Percentiles rank a stretch among this genome's conserved stretches.
Conservation (phyloP, 2,797 vertebrate species). For the Coccyzus lansbergi region DNA sequence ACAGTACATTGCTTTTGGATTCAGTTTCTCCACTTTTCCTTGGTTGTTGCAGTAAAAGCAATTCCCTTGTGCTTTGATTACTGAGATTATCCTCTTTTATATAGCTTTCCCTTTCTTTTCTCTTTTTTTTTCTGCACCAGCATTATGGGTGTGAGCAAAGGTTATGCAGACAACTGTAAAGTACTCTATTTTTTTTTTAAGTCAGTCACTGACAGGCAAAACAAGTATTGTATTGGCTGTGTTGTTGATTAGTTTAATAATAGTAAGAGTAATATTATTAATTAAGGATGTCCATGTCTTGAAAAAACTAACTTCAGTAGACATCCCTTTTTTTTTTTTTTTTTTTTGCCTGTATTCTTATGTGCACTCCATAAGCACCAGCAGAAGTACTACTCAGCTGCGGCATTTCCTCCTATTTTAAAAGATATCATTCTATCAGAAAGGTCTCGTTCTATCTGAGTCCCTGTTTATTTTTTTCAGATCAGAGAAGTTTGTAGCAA, state of each 20-base stretch:
- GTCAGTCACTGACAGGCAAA: not conserved
- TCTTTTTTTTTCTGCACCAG: not conserved
- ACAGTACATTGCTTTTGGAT: constrained; percentile 23
- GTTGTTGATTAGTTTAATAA: not conserved
- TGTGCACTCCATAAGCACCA: not conserved
- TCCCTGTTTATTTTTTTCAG: not conserved
- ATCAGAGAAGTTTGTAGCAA: not conserved
- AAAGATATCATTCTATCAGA: not conserved
- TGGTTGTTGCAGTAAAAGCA: constrained; percentile 4
- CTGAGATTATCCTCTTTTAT: constrained; percentile 4
- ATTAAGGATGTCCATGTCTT: not conserved
- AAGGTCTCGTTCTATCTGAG: not conserved
- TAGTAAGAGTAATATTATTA: not conserved
- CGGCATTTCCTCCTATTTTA: not conserved
- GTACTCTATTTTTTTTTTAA: not conserved
- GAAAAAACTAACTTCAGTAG: not conserved
- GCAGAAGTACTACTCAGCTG: not conserved
- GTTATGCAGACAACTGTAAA: not conserved
- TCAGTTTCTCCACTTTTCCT: constrained; percentile 32
- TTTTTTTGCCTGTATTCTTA: not conserved
- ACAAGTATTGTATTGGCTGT: not conserved
- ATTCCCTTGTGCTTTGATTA: constrained; percentile 22
- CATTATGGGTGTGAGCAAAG: not conserved
- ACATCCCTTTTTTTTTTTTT: not conserved
- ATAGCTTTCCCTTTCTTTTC: not conserved